phyloP scores from a whole-genome alignment of 2,113 vertebrate genomes.

The Geococcyx californianus region DNA sequence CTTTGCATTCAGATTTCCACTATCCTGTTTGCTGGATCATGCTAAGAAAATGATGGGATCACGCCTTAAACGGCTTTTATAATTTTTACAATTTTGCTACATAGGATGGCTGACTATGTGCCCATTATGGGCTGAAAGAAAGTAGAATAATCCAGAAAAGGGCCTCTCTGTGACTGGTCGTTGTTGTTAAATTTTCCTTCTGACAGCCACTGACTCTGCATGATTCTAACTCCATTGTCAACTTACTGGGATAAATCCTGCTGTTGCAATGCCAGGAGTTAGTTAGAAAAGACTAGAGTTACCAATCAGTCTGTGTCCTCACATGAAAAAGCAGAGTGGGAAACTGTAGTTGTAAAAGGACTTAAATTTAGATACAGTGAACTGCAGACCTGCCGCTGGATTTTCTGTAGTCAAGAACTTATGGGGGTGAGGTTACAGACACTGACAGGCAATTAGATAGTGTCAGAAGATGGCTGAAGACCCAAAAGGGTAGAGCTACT shows the following conservation, averaged over 20 bases:
- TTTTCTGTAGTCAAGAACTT: background rate
- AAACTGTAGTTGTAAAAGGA: background rate
- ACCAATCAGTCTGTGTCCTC: background rate
- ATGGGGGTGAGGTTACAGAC: background rate
- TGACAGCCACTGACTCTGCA: background rate
- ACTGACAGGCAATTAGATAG: background rate
- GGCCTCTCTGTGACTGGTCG: background rate
- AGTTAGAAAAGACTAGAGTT: background rate
- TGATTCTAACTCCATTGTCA: background rate
- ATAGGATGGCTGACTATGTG: background rate
- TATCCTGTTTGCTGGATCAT: background rate
- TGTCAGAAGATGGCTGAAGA: background rate
- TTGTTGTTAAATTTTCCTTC: background rate
- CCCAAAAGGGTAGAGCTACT: background rate
- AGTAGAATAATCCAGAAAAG: background rate
- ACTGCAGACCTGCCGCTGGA: background rate
- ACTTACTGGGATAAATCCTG: background rate
- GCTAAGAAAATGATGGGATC: background rate
- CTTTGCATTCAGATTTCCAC: background rate
- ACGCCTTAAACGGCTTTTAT: background rate
- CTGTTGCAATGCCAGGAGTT: background rate
- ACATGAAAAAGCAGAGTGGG: accelerated
- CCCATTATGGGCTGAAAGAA: background rate
- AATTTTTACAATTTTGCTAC: background rate
- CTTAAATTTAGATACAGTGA: background rate